Percentiles rank a stretch among this genome's conserved stretches.
phyloP scores from a whole-genome alignment of 2,113 vertebrate genomes.

The Anthoscopus minutus region DNA sequence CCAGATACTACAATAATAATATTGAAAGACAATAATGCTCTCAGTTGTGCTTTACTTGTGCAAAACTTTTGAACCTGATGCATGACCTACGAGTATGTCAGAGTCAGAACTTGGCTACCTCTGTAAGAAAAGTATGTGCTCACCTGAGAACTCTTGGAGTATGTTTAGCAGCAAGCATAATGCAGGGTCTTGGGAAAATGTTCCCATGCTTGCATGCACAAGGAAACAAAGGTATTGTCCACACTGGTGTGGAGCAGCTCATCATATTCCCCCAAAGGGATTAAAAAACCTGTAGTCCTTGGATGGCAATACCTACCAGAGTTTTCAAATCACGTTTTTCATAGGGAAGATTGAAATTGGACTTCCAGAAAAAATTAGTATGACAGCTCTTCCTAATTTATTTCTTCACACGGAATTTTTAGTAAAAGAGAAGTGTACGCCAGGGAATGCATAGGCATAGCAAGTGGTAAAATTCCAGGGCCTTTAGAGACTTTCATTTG shows the following conservation, averaged over 20 bases:
- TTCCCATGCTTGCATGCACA: background rate
- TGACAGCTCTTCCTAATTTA: background rate
- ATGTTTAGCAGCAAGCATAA: background rate
- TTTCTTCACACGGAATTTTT: background rate
- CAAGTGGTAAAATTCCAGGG: background rate
- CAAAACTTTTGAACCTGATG: background rate
- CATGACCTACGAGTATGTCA: background rate
- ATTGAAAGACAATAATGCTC: background rate
- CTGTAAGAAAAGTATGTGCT: background rate
- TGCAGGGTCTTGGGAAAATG: background rate
- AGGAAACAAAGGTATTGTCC: background rate
- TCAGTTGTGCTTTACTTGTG: background rate
- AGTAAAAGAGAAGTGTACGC: background rate
- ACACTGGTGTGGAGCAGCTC: background rate
- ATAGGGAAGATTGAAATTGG: background rate
- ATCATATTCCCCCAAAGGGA: background rate
- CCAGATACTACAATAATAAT: background rate
- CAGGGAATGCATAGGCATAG: background rate
- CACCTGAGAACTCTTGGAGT: background rate
- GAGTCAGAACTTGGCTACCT: background rate
- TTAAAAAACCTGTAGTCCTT: background rate
- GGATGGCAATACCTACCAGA: background rate
- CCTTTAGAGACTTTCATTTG: background rate
- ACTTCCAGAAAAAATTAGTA: background rate
- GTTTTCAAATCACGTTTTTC: background rate